Base-by-base conservation (phyloP, 2,888 invertebrate species). In the Reticulitermes lucifugus region DNA sequence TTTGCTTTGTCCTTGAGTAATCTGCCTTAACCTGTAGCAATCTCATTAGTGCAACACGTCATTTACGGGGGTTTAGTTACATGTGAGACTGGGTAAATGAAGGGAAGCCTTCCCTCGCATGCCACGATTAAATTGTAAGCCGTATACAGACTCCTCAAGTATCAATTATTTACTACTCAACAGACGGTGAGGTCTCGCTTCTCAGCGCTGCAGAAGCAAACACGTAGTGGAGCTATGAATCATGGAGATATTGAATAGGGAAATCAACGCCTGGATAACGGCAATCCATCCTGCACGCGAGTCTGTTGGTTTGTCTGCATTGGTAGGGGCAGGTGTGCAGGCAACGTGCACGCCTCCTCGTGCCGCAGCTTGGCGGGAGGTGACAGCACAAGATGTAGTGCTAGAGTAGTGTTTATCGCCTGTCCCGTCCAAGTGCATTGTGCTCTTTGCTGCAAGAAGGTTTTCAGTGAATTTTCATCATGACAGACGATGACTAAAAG, bases 231-330 rank as follows among this genome's bases (percentile, higher is more conserved):
- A 21, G 73, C 73, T 73, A 73, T 73, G 73, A 73, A 73, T 73
- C 73, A 73, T 73, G 41, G 35, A 60, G 35, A 80, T 35, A 80
- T 80, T 80, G 35, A 60, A 60, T 80, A 80, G 60, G 59, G 22
- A 60, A 80, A 80, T 80, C 35, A 59, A 35, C 80, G 80, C 80
- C 80, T 80, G 35, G 80, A n/a, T 80, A 41, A 35, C 80, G 80
- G 80, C 80, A 80, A 80, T 80, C 60, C 80, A 80, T 60, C 80
- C 5, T 41, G 80, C 80, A 80, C 60, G 60, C 80, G 41, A 80
- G 80, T n/a, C 12, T 55, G 29, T 60, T 60, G 29, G 60, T 51
- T 80, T 35, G 80, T 22, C 60, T 80, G 41, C n/a, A 22, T 12
- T 29, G 18, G n/a, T 80, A 60, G 80, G 80, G 55, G 80, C 80